These are phyloP conservation scores for Drosophila mimica DNA, from an alignment of 2,888 invertebrate species.

Conservation along the genomic window DNA sequence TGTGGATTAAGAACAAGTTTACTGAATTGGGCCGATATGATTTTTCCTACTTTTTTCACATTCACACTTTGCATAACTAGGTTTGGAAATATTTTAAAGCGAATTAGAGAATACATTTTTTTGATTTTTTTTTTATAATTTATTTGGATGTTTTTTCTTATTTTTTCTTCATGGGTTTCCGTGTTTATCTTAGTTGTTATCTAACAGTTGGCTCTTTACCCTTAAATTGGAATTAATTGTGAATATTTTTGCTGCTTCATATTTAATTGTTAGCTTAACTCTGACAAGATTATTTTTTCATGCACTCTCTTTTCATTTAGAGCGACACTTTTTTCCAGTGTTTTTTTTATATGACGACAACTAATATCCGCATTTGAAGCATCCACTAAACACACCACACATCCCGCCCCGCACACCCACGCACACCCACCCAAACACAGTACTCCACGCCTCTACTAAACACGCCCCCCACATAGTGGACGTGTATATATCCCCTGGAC, in stretches of 20 bases:
- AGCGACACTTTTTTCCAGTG: slow-evolving; percentile 30
- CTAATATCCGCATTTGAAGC: slow-evolving; percentile 66
- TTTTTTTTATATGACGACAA: slow-evolving; percentile 55
- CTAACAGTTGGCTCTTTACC: not conserved
- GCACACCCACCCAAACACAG: slow-evolving; percentile 1
- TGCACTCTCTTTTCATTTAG: not conserved
- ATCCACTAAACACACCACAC: slow-evolving; percentile 64
- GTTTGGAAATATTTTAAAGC: too few species aligned
- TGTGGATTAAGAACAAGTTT: not conserved
- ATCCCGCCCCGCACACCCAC: slow-evolving; percentile 42
- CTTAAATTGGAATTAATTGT: not conserved
- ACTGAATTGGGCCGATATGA: not conserved
- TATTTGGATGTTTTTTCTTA: not conserved
- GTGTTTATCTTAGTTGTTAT: not conserved
- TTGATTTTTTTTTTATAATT: not conserved
- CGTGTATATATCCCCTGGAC: slow-evolving; percentile 54
- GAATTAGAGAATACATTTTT: too few species aligned
- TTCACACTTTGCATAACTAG: too few species aligned
- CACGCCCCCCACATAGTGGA: slow-evolving; percentile 45
- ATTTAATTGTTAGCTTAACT: not conserved
- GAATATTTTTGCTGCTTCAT: not conserved
- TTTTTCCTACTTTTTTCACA: not conserved
- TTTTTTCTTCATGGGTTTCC: not conserved
- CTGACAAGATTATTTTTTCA: not conserved
- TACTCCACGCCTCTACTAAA: slow-evolving; percentile 19